Base-by-base conservation (phyloP, 2,888 invertebrate species). In the Rhaphigaster nebulosa region DNA sequence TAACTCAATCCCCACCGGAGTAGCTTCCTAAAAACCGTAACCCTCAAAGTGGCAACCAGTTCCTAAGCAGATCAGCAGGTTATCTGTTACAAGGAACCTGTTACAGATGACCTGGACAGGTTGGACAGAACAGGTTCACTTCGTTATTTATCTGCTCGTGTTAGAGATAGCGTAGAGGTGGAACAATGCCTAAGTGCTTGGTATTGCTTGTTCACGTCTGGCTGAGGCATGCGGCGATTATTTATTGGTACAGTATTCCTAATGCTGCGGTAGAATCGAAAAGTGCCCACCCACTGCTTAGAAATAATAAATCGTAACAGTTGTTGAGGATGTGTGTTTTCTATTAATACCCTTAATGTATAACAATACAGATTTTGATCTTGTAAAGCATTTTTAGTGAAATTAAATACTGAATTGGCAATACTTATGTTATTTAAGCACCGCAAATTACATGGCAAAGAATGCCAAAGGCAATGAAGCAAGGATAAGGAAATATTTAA, bases 31-130 rank as follows among this genome's bases (percentile, higher is more conserved):
- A 65, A 60, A 65, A 65, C 29, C 34, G 1, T n/a, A 60, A 60
- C 12, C 65, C 65, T 65, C 65, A 8, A 13, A 29, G 15, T 15
- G 29, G 6, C 18, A 65, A 65, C 65, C 65, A 12, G 65, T 65
- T 34, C 65, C 65, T 65, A 65, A 65, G 65, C 29, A 65, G 65
- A 65, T 65, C 65, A 65, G 65, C 4, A 12, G 65, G 65, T 10
- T 65, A 65, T 15, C 65, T 65, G 65, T 65, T 65, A 65, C 65
- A 65, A 65, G 65, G 29, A 65, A 65, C 65, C 65, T 65, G 65
- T 65, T 65, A 34, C 29, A 65, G 65, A 34, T 65, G 29, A 15
- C 29, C 18, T 65, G 65, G n/a, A 29, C 65, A 4, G 18, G n/a
- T n/a, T n/a, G n/a, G n/a, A n/a, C n/a, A n/a, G 65, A 65, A 29